Evolutionary conservation across 2,888 invertebrate genomes (phyloP), one percentile per base, ranked within the genome.

Genomic region (Scaptomyza parva): DNA sequence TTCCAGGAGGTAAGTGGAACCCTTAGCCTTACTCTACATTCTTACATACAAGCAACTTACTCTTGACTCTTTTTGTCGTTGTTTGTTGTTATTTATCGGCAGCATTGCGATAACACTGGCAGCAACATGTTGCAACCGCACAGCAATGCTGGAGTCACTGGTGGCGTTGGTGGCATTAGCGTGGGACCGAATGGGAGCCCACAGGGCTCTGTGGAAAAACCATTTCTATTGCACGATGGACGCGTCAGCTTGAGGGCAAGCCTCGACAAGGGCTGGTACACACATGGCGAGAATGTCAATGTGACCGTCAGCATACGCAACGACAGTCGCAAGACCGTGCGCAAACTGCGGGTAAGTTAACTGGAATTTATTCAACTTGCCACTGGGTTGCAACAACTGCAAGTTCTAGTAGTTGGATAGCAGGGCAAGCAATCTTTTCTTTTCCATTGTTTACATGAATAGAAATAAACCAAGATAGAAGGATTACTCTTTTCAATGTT

Each of bases 181-280:
- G 75, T 85, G 11, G 77, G 81, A 9, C 78, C 85, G 20, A 79
- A 78, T 48, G 93, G 94, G 2, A 93, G 95, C 17, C 96, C 97
- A 2, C 94, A 94, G 63, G 96, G 95, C 0, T 92, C 93, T 0
- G 94, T 95, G 8, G 96, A 96, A 84, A 97, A 97, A 86, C 96
- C 96, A n/a, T 97, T 97, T 89, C 92, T 97, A 33, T 93, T 97
- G 52, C 96, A 96, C 81, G 96, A 97, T 78, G 97, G 97, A 50
- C 93, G 95, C 73, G 95, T 97, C 68, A 94, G 95, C 76, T 91
- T 97, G 48, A 95, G 96, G 88, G 96, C 96, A 2, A 94, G 95
- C 88, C 92, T 97, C 80, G 96, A 97, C 91, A 96, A 95, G 86
- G 95, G 95, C 26, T 95, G 95, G 85, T 97, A 97, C 91, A 94